Conservation (phyloP, 1,140 invertebrate species). For the Drosophila azteca region DNA sequence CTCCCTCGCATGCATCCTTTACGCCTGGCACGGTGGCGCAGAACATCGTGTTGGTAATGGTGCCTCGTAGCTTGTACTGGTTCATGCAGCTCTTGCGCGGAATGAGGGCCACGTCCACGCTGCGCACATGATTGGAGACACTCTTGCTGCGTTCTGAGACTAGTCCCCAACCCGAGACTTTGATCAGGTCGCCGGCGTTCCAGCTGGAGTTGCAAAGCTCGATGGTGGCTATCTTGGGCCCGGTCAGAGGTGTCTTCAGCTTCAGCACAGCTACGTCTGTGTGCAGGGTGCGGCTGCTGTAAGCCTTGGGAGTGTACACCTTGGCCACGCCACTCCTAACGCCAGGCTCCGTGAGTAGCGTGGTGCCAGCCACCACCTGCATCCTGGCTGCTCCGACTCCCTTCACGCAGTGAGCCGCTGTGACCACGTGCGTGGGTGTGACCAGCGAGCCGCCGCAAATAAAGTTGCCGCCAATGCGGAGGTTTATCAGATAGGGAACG, state of each 20-base stretch:
- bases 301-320: constrained; percentile 64
- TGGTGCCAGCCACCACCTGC: constrained; percentile 57
- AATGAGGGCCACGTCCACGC: constrained; percentile 65
- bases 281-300: constrained; percentile 59
- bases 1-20: constrained; percentile 84
- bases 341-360: constrained; percentile 51
- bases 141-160: constrained; percentile 39
- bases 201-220: constrained; percentile 55
- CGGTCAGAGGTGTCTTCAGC: constrained; percentile 49
- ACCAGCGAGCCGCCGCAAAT: constrained; percentile 68
- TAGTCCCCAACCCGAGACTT: constrained; percentile 72
- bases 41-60: constrained; percentile 69
- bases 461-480: constrained; percentile 56
- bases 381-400: constrained; percentile 53
- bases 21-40: constrained; percentile 61
- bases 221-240: constrained; percentile 62
- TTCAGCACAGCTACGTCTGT: constrained; percentile 72
- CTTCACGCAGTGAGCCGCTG: constrained; percentile 72
- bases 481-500: constrained; percentile 67
- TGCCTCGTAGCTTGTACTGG: constrained; percentile 57
- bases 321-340: constrained; percentile 49
- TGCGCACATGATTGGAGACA: constrained; percentile 60
- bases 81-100: constrained; percentile 50
- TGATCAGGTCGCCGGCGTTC: constrained; percentile 60
- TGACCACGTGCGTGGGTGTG: constrained; percentile 61